Base-by-base conservation (phyloP, 2,888 invertebrate genomes). In the Dysmachus trigonus region DNA sequence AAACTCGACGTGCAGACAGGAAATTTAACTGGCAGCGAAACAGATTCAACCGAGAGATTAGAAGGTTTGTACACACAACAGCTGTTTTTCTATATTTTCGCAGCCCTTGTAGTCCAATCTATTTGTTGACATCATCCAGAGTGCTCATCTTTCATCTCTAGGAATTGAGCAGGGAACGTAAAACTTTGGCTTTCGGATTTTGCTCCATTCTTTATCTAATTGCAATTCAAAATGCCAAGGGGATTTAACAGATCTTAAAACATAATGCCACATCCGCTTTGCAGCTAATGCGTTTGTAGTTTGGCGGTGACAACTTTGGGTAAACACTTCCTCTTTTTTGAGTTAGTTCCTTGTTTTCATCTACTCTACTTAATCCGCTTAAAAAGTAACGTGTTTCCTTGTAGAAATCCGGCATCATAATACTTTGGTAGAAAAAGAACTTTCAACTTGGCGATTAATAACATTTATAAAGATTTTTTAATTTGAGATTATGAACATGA, bases 1-100 rank as follows among this genome's bases (percentile, higher is more conserved):
- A 88, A 89, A 88, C 90, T 94, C 76, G 93, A 94, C 89, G 92
- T 93, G 89, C 92, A 93, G 89, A 83, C 93, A 86, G 91, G 91
- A 86, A 92, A 91, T 89, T 90, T 91, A 90, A 90, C 90, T 13
- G 90, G 90, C 87, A 94, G 95, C 89, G 93, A 93, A 88, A 94
- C 94, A 47, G 93, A 93, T 41, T 94, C 94, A 73, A 94, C 94
- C 74, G 94, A 94, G 90, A 92, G 94, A 89, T 93, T 95, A 86
- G 94, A 93, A 91, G 91, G 91, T 91, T 88, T 85, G 85, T 79
- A 51, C 33, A 51, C 33, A 27, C 10, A 62, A 10, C 22, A 62
- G 10, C 38, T 41, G 15, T 6, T 73, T n/a, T 35, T 38, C 35
- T 62, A 18, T 30, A 33, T 72, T 15, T 38, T 18, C 35, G 15